Evolutionary conservation across 2,113 vertebrate genomes (phyloP).

Genomic region (Pelmatolapia mariae): DNA sequence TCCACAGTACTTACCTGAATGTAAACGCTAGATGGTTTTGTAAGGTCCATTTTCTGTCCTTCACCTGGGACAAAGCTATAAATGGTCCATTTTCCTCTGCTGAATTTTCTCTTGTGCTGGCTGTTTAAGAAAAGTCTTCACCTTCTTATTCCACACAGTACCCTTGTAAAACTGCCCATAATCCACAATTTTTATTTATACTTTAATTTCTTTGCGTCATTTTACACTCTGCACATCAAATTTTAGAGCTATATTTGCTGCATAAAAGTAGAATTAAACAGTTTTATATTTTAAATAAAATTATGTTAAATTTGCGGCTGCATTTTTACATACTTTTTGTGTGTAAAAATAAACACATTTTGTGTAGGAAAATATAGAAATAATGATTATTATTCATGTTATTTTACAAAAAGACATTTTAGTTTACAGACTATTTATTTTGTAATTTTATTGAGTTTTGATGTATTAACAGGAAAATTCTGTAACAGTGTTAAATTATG

Average conservation of each 20-base stretch:
- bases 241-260: neutral
- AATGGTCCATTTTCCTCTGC: neutral
- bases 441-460: neutral
- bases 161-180: neutral
- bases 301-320: neutral
- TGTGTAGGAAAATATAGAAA: neutral
- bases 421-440: neutral
- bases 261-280: neutral
- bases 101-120: neutral
- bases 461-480: neutral
- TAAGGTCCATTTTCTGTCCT: neutral
- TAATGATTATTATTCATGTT: neutral
- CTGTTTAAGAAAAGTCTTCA: neutral
- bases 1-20: neutral
- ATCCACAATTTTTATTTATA: neutral
- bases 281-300: neutral
- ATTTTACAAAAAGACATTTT: neutral
- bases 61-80: neutral
- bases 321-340: neutral
- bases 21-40: neutral
- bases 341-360: neutral
- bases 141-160: neutral
- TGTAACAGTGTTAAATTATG: neutral
- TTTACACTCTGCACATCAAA: neutral
- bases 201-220: neutral